Percentiles rank a stretch among this genome's conserved stretches.
phyloP scores from a whole-genome alignment of 2,797 vertebrate species.

The Poecilia velifera region DNA sequence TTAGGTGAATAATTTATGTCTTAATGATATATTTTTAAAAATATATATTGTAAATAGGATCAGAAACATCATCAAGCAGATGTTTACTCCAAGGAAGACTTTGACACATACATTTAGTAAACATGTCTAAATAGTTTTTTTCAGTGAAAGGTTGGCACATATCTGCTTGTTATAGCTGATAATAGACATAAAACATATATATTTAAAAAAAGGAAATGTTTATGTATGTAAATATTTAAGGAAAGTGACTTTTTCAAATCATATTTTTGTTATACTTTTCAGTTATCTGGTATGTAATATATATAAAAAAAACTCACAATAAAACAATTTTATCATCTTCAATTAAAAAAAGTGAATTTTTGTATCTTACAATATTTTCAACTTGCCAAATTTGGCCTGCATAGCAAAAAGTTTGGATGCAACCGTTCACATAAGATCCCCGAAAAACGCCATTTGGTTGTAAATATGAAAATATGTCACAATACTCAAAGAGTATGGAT shows the following conservation, averaged over 20 bases:
- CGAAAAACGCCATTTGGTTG: neutral
- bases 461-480: neutral
- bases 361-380: too few species aligned
- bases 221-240: neutral
- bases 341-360: neutral
- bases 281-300: neutral
- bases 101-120: neutral
- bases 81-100: neutral
- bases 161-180: neutral
- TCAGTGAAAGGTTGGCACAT: neutral
- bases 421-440: neutral
- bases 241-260: too few species aligned
- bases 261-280: too few species aligned
- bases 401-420: neutral
- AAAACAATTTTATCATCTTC: neutral
- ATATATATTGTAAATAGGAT: neutral
- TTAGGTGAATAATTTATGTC: neutral
- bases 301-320: neutral
- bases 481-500: neutral
- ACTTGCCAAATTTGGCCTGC: neutral
- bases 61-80: neutral
- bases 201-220: neutral
- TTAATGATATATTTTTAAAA: neutral
- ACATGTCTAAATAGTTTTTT: neutral
- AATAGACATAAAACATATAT: neutral